Evolutionary conservation across 2,888 invertebrate genomes (phyloP), one percentile per base, ranked within the genome.

Genomic region (Parapristionchus giblindavisi): DNA sequence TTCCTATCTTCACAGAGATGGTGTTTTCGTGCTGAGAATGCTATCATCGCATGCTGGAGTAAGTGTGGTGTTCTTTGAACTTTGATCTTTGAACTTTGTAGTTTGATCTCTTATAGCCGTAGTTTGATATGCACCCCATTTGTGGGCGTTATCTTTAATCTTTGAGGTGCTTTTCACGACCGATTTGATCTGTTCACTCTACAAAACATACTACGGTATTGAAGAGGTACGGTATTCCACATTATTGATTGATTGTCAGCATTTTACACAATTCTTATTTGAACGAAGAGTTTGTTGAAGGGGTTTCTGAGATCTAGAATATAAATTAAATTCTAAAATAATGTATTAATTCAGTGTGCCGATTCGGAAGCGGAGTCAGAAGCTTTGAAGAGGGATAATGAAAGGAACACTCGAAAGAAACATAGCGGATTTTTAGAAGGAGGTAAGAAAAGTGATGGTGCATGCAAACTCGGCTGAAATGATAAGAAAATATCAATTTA

Each of bases 11-110:
- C 84, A 83, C 51, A 79, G 82, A 34, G 87, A 87, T 71, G 87
- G 87, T 6, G 79, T 87, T 34, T 87, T 87, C 71, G 83, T 87
- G n/a, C 76, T 87, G 11, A 77, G 87, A 63, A 87, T 87, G 87
- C 83, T 87, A 11, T 72, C 78, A 24, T 36, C 78, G 43, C 84
- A 83, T 48, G 78, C 84, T 1, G 83, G 83, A 21, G 73, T 73
- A n/a, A 29, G 60, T 60, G 24, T 6, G 8, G 65, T 82, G 8
- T 66, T 81, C 27, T 29, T 40, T 5, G 27, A 36, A 11, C 54
- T 54, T 70, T 38, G 54, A 36, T 54, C 34, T 17, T 36, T 52
- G 6, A 1, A 65, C 43, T 38, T 61, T 61, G 61, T 6, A 36
- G 36, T 61, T 34, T 61, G 36, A 36, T 61, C 21, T n/a, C 5